Evolutionary conservation across 2,797 vertebrate species (phyloP).

Genomic region (Falco biarmicus): DNA sequence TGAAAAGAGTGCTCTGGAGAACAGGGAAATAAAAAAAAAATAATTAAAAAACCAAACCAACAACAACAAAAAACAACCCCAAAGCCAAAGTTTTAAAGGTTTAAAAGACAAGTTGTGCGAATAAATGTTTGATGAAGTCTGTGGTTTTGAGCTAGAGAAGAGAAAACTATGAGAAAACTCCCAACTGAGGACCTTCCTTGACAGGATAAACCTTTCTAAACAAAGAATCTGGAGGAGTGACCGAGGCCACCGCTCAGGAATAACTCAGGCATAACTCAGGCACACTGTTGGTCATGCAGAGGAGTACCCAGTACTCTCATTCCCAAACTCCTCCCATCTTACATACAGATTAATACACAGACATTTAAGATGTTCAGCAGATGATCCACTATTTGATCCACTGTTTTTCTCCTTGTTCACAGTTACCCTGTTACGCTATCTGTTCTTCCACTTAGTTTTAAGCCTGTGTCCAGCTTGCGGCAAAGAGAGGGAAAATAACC

Average conservation of each 20-base stretch:
- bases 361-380: background rate
- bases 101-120: background rate
- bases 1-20: background rate
- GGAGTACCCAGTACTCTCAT: background rate
- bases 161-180: background rate
- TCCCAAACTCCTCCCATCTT: background rate
- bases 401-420: background rate
- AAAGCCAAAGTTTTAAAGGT: background rate
- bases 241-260: background rate
- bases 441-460: background rate
- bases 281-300: background rate
- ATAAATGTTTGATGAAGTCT: background rate
- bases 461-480: background rate
- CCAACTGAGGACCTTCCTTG: background rate
- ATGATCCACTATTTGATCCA: background rate
- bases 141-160: background rate
- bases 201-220: background rate
- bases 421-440: background rate
- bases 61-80: too few species aligned
- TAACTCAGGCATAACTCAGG: background rate
- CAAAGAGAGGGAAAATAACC: background rate
- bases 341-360: background rate
- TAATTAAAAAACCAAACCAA: too few species aligned
- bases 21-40: background rate
- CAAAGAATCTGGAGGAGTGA: fast-evolving